These are phyloP conservation scores for Alentia gelatinosa DNA, from an alignment of 2,888 invertebrate genomes.

Conservation along the genomic window DNA sequence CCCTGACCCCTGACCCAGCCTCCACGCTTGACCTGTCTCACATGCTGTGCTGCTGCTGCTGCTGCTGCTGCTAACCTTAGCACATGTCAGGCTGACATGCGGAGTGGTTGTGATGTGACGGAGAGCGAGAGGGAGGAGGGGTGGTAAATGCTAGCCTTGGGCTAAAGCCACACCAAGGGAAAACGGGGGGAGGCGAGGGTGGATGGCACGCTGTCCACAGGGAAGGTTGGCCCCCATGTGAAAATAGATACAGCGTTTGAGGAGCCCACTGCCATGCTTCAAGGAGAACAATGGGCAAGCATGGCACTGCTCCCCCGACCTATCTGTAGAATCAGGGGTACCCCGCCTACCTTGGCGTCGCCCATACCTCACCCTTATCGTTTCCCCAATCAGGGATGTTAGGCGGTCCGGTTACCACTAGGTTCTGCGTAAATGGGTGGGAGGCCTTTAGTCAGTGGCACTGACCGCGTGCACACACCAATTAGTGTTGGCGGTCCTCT, in stretches of 20 bases:
- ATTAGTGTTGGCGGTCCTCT: not conserved
- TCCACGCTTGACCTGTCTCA: conserved; percentile 46
- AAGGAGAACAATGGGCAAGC: not conserved
- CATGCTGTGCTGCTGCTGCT: conserved; percentile 20
- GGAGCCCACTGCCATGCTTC: conserved; percentile 10
- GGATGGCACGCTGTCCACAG: no score
- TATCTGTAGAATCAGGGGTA: not conserved
- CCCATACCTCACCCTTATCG: not conserved
- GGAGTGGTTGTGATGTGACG: not conserved
- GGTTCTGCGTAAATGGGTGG: not conserved
- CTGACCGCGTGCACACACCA: conserved; percentile 36
- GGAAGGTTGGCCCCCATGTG: not conserved
- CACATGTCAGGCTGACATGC: conserved; percentile 2
- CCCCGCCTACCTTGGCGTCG: not conserved
- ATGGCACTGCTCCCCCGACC: not conserved
- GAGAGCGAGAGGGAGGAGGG: not conserved
- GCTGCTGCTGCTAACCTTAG: not conserved
- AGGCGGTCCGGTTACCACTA: not conserved
- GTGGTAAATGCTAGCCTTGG: conserved; percentile 29
- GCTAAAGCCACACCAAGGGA: conserved; percentile 22
- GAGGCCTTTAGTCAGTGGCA: not conserved
- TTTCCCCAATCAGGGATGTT: not conserved
- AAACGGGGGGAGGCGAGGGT: not conserved
- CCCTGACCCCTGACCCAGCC: conserved; percentile 40
- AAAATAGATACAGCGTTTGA: conserved; percentile 8